Conservation (phyloP, 2,113 vertebrate species). For the Corythornis cristatus region DNA sequence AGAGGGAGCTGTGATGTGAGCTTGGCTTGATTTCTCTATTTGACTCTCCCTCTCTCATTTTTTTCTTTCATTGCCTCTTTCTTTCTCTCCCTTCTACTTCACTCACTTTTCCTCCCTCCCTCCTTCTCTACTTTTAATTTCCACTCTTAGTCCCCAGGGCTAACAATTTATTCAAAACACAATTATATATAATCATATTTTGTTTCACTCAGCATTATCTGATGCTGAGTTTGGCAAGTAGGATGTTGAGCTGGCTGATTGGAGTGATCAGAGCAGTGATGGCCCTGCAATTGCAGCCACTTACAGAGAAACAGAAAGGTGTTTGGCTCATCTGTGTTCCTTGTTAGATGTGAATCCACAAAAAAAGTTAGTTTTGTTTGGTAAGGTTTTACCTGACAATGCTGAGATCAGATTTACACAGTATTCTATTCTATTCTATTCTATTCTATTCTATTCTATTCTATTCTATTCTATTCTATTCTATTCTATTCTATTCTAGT, state of each 20-base stretch:
- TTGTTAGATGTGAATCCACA: neutral
- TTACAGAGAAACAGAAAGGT: neutral
- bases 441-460: neutral
- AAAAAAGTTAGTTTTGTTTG: neutral
- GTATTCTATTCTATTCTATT: no score
- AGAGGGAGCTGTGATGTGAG: neutral
- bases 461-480: neutral
- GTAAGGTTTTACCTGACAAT: neutral
- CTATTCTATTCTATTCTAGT: neutral
- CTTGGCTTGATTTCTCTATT: neutral
- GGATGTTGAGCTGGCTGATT: neutral
- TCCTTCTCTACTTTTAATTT: neutral
- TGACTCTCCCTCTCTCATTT: neutral
- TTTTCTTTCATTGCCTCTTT: neutral
- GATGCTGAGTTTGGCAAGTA: neutral
- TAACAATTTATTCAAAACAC: neutral
- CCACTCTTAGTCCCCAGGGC: neutral
- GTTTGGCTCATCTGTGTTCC: neutral
- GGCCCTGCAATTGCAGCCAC: neutral
- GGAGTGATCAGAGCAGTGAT: neutral
- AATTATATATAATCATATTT: neutral
- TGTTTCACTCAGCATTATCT: neutral
- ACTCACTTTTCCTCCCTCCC: neutral
- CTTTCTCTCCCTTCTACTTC: neutral
- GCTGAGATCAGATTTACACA: neutral